These are phyloP conservation scores for Acyrthosiphon pisum DNA, from an alignment of 1,140 invertebrate genomes.

Conservation along the genomic window DNA sequence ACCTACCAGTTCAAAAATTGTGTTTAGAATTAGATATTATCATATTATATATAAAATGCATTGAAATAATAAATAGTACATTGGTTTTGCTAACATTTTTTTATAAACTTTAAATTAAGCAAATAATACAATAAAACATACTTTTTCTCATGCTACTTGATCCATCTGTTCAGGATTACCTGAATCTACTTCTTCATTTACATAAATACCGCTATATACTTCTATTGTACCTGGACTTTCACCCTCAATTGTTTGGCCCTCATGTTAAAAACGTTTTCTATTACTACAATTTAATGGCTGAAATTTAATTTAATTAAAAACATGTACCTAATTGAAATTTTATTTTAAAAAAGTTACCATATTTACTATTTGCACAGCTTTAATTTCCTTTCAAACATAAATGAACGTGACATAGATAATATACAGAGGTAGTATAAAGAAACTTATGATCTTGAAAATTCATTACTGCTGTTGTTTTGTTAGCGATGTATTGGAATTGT, in stretches of 20 bases:
- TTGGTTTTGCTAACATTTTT: no score
- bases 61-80: no score
- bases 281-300: slow-evolving; percentile 71
- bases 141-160: slow-evolving; percentile 81
- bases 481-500: slow-evolving; percentile 79
- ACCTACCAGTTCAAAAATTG: no score
- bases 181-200: slow-evolving; percentile 83
- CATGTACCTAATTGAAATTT: not conserved
- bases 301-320: not conserved
- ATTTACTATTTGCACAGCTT: slow-evolving; percentile 71
- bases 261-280: slow-evolving; percentile 66
- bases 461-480: slow-evolving; percentile 80
- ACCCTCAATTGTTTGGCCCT: slow-evolving; percentile 67
- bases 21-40: no score
- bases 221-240: slow-evolving; percentile 81
- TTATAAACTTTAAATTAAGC: not conserved
- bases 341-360: slow-evolving; percentile 65
- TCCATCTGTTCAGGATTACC: slow-evolving; percentile 71
- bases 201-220: slow-evolving; percentile 89
- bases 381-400: slow-evolving; percentile 75
- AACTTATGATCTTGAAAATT: slow-evolving; percentile 94
- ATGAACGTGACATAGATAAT: slow-evolving; percentile 91
- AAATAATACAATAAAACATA: slow-evolving; percentile 61
- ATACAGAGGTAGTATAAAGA: slow-evolving; percentile 90
- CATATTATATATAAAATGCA: no score